A percentile compares a stretch with the other conserved stretches of the same genome.
Evolutionary conservation across 2,888 invertebrate species (phyloP).

Genomic region (Callosobruchus maculatus): DNA sequence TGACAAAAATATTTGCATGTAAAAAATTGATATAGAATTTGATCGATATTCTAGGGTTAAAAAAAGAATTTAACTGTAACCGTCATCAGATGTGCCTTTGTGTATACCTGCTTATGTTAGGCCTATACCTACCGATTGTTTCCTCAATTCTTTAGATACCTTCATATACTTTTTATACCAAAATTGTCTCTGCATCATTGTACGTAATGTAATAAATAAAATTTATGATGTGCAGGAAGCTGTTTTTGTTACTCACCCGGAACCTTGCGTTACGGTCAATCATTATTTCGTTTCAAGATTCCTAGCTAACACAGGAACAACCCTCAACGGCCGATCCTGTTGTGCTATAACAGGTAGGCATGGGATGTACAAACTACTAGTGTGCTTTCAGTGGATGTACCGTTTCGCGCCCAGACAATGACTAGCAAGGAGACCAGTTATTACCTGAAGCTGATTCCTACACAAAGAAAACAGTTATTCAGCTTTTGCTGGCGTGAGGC

Average conservation of each 20-base stretch:
- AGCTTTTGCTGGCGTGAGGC: no score
- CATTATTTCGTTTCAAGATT: no score
- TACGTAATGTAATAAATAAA: not conserved
- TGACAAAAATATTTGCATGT: not conserved
- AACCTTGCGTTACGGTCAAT: no score
- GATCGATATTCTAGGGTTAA: not conserved
- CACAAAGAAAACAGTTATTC: no score
- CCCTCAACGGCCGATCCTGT: no score
- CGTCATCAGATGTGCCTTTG: not conserved
- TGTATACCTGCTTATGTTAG: not conserved
- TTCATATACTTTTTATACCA: not conserved
- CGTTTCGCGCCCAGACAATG: no score
- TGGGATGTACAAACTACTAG: no score
- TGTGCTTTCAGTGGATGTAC: no score
- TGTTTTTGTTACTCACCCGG: not conserved
- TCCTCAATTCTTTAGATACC: not conserved
- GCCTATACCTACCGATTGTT: not conserved
- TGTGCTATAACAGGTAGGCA: no score
- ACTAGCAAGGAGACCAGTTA: no score
- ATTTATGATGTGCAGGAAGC: not conserved
- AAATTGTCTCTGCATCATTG: not conserved
- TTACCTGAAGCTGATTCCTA: no score
- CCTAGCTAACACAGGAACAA: no score
- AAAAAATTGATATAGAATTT: not conserved
- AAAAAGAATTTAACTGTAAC: not conserved